Evolutionary conservation across 2,888 invertebrate species (phyloP).

Genomic region (Noctua janthe): DNA sequence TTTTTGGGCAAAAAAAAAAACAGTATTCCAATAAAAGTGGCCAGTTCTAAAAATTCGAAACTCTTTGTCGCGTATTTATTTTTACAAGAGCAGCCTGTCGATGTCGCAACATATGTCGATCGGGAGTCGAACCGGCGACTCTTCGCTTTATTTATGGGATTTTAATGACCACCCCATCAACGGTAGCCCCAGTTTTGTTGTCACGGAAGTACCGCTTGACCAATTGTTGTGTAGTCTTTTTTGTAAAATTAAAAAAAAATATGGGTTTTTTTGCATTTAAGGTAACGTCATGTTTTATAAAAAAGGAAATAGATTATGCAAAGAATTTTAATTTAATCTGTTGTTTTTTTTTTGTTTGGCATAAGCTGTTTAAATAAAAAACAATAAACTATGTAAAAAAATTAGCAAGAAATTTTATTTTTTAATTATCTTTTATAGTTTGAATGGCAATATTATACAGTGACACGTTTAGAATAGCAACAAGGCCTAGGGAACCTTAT

Average conservation of each 20-base stretch:
- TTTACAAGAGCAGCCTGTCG: conserved; percentile 79
- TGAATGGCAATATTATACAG: not conserved
- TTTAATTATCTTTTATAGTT: not conserved
- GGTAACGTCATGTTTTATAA: not conserved
- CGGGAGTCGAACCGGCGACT: conserved; percentile 73
- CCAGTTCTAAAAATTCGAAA: conserved; percentile 52
- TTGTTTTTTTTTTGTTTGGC: not conserved
- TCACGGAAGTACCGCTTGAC: conserved; percentile 66
- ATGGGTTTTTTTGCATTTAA: not conserved
- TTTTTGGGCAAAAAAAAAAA: not conserved
- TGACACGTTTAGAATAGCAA: not conserved
- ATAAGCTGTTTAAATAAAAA: not conserved
- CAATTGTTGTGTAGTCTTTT: conserved; percentile 52
- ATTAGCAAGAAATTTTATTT: not conserved
- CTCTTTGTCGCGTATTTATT: conserved; percentile 70
- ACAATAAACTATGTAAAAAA: not conserved
- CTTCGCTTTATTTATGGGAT: conserved; percentile 85
- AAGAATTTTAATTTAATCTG: not conserved
- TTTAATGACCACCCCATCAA: conserved; percentile 84
- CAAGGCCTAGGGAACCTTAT: not conserved
- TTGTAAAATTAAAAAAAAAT: conserved; percentile 15
- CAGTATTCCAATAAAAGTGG: not conserved
- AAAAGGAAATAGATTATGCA: not conserved
- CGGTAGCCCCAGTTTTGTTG: conserved; percentile 70
- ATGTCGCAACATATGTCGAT: conserved; percentile 84